Evolutionary conservation across 2,888 invertebrate species (phyloP), one percentile per base, ranked within the genome.

Genomic region (Opisthograptis luteolata): DNA sequence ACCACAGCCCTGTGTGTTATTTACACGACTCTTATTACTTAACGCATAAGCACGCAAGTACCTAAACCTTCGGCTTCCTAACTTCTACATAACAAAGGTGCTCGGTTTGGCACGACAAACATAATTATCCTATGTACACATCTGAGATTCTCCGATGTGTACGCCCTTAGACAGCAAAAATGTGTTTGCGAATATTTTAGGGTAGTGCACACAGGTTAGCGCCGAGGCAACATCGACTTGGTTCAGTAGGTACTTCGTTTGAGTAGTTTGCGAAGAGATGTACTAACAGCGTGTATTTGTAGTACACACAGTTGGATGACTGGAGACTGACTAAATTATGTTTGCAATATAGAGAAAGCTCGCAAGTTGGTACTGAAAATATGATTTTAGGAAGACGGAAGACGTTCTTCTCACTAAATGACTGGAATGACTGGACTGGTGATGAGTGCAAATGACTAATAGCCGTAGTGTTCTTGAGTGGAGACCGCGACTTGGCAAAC

Each of bases 61-160:
- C 19, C 19, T 17, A 27, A 35, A 28, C 46, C 24, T 43, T 35
- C 39, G 24, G 48, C 40, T 48, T 48, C 30, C 30, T 17, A 35
- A 34, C 40, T 34, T 32, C 39, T 22, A 19, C 13, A 28, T 20
- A 34, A 31, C 39, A 22, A 55, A 24, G 41, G 46, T 34, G 42
- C 42, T 51, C 19, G 55, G 60, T 34, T 55, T 48, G 55, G 41
- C 15, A 35, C 17, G 15, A 66, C 55, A 74, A 74, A 77, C 66
- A 71, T 66, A 76, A 76, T 76, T 75, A 71, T 74, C 67, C 62
- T 66, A 62, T 39, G 53, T 56, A 70, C 64, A 69, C 74, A 71
- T 51, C 64, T 61, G 63, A 62, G 66, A 58, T 61, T 64, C 57
- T 37, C 28, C 7, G 30, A 20, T 39, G 50, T 22, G 35, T 46